Conservation (phyloP, 2,888 invertebrate genomes). For the Eurytoma adleriae region DNA sequence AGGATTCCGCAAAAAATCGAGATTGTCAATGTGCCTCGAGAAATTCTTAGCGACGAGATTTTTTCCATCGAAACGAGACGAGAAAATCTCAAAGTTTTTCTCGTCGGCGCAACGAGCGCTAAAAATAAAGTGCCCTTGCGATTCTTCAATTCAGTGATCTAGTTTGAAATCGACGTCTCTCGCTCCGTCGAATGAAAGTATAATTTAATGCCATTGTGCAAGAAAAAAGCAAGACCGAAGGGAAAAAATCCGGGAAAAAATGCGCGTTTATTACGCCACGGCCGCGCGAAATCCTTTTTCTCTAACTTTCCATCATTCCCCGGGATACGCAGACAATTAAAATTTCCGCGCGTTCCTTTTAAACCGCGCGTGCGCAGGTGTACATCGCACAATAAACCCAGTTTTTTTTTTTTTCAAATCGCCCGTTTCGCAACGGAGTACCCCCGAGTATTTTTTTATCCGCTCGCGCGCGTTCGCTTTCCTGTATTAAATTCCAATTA, state of each 20-base stretch:
- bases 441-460: constrained; percentile 21
- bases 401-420: constrained; percentile 41
- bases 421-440: constrained; percentile 33
- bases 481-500: constrained; percentile 54
- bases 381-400: constrained; percentile 38
- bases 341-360: constrained; percentile 19
- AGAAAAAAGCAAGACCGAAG: constrained; percentile 5
- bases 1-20: too few species aligned
- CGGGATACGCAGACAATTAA: constrained; percentile 45
- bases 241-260: constrained; percentile 19
- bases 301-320: constrained; percentile 3
- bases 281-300: constrained; percentile 35
- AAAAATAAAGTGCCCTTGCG: too few species aligned
- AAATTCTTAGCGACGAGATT: too few species aligned
- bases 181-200: background rate
- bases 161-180: constrained; percentile 37
- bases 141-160: constrained; percentile 44
- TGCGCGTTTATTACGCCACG: too few species aligned
- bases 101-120: too few species aligned
- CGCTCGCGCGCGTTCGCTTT: constrained; percentile 5
- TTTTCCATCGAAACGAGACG: too few species aligned
- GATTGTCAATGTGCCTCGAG: too few species aligned
- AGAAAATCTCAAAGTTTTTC: background rate
- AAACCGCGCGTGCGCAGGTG: constrained; percentile 1
- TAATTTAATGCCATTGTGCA: constrained; percentile 20